Conservation (phyloP, 2,888 invertebrate species). For the Limnephilus rhombicus region DNA sequence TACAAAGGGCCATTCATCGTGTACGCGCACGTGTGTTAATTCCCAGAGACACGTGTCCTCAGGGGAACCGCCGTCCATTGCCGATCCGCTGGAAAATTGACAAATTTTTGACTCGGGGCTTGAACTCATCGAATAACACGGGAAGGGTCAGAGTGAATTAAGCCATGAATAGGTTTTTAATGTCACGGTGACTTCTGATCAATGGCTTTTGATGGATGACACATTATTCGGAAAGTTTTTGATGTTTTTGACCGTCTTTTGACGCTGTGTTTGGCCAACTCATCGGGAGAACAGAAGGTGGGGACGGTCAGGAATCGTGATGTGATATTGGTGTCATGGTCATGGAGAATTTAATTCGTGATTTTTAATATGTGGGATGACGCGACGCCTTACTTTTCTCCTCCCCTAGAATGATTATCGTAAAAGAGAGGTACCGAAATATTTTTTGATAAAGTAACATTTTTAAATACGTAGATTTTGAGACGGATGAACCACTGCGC, state of each 20-base stretch:
- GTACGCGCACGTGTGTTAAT: slow-evolving; percentile 59
- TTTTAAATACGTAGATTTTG: too few relatives aligned
- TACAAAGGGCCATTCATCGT: slow-evolving; percentile 43
- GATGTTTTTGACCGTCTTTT: background rate
- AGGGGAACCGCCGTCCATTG: background rate
- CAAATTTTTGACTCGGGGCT: slow-evolving; percentile 20
- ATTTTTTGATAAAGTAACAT: too few relatives aligned
- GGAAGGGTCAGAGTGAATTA: background rate
- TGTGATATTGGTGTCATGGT: background rate
- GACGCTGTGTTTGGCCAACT: slow-evolving; percentile 1
- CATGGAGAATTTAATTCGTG: background rate
- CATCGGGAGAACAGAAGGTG: background rate
- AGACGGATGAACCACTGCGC: too few relatives aligned
- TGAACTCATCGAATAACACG: background rate
- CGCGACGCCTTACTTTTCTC: background rate
- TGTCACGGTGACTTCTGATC: background rate
- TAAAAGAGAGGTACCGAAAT: background rate
- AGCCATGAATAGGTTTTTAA: background rate
- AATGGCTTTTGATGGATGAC: background rate
- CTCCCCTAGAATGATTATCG: background rate
- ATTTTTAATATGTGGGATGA: background rate
- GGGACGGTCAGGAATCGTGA: background rate
- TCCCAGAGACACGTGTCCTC: slow-evolving; percentile 53
- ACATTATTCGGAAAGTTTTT: background rate
- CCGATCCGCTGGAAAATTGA: slow-evolving; percentile 23